These are phyloP conservation scores for Chesias legatella DNA, from an alignment of 2,888 invertebrate genomes.

Conservation along the genomic window DNA sequence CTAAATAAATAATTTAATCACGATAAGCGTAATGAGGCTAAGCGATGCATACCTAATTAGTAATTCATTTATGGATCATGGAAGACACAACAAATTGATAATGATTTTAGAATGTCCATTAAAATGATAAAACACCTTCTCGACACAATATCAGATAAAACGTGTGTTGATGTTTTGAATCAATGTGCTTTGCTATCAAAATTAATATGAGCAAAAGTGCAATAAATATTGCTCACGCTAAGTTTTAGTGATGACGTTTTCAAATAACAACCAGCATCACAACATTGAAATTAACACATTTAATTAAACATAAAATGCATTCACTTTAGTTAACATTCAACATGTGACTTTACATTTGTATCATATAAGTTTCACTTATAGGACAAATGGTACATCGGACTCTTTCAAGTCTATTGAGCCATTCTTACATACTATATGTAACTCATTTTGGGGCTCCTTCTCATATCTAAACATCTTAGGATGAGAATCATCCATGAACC, in stretches of 20 bases:
- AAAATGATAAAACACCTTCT: slow-evolving; percentile 13
- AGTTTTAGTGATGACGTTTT: slow-evolving; percentile 6
- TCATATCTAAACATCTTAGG: slow-evolving; percentile 71
- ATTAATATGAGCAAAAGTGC: slow-evolving; percentile 1
- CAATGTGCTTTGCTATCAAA: slow-evolving; percentile 8
- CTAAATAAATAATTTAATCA: slow-evolving; percentile 9
- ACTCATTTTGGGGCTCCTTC: slow-evolving; percentile 63
- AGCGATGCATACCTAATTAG: slow-evolving; percentile 34
- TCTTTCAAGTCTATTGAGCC: slow-evolving; percentile 73
- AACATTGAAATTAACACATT: slow-evolving; percentile 19
- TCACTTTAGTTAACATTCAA: slow-evolving; percentile 24
- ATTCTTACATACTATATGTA: slow-evolving; percentile 76
- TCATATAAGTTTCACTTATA: slow-evolving; percentile 35
- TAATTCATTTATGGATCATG: slow-evolving; percentile 36
- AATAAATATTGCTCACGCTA: slow-evolving; percentile 2
- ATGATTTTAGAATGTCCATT: slow-evolving; percentile 15
- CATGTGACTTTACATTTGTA: slow-evolving; percentile 8
- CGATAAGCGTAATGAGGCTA: slow-evolving; percentile 20
- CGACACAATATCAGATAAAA: no score
- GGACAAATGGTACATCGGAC: slow-evolving; percentile 59
- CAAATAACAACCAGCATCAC: slow-evolving; percentile 16
- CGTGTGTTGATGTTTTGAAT: no score
- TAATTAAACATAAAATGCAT: slow-evolving; percentile 26
- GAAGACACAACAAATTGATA: slow-evolving; percentile 47
- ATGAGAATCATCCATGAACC: slow-evolving; percentile 72